phyloP scores from a whole-genome alignment of 2,113 vertebrate species.

The Nipponia nippon region DNA sequence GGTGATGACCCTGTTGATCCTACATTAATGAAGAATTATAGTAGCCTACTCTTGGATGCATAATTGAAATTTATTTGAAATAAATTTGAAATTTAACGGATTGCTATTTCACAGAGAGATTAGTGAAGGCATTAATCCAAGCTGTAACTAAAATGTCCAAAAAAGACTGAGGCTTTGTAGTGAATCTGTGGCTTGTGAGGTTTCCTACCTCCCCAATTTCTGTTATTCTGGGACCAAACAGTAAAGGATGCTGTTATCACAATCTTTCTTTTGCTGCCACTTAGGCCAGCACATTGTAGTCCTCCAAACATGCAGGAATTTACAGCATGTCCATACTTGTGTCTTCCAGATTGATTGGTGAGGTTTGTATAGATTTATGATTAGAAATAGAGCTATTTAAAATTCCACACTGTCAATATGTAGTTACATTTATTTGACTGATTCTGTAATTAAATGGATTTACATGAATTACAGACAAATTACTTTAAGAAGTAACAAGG shows the following conservation, averaged over 20 bases:
- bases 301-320: background rate
- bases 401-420: background rate
- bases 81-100: too few relatives aligned
- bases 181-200: background rate
- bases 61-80: slow-evolving; percentile 24
- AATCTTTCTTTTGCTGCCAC: background rate
- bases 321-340: background rate
- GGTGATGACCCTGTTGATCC: background rate
- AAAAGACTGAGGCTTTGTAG: background rate
- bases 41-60: background rate
- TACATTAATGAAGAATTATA: background rate
- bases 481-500: background rate
- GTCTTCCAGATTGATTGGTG: background rate
- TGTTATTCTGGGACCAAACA: background rate
- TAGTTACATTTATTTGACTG: background rate
- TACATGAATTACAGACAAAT: background rate
- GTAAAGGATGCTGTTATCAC: background rate
- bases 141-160: background rate
- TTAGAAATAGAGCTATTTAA: background rate
- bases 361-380: background rate
- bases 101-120: background rate
- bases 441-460: slow-evolving; percentile 26
- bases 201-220: background rate
- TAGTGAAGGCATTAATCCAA: background rate
- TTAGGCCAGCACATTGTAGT: background rate